A percentile compares a stretch with the other conserved stretches of the same genome.
Conservation (phyloP, 2,797 vertebrate species). For the Sebastes goodei region DNA sequence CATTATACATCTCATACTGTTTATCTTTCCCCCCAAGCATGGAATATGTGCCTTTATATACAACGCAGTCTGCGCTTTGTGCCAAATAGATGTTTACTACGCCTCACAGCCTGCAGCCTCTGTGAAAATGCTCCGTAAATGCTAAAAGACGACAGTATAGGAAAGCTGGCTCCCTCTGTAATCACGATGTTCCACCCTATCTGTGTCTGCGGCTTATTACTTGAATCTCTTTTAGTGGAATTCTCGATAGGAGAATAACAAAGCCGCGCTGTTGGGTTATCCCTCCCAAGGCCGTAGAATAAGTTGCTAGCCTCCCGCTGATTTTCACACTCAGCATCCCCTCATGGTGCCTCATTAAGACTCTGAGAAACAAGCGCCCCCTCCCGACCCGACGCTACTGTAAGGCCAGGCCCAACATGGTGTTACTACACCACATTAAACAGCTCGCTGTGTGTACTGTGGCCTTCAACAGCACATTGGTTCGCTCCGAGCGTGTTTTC, state of each 20-base stretch:
- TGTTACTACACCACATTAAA: constrained; percentile 17
- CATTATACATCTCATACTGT: background rate
- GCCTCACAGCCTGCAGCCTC: constrained; percentile 23
- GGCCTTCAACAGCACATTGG: constrained; percentile 45
- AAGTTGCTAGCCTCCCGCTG: constrained; percentile 63
- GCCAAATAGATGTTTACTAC: constrained; percentile 38
- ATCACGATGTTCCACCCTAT: constrained; percentile 35
- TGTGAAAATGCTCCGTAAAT: constrained; percentile 1
- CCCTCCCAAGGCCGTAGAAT: constrained; percentile 54
- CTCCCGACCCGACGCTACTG: constrained; percentile 47
- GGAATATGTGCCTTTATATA: constrained; percentile 2
- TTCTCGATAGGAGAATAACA: constrained; percentile 59
- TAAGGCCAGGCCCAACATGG: constrained; percentile 40
- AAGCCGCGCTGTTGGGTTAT: constrained; percentile 39
- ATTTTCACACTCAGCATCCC: constrained; percentile 67
- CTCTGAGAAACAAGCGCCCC: constrained; percentile 65
- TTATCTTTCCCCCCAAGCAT: constrained; percentile 10
- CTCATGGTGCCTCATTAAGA: constrained; percentile 80
- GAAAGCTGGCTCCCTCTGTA: constrained; percentile 25
- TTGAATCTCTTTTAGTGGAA: constrained; percentile 26
- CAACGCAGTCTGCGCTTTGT: constrained; percentile 13
- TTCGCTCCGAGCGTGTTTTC: constrained; percentile 45
- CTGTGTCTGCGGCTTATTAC: background rate
- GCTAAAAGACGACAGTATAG: constrained; percentile 1
- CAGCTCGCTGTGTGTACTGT: constrained; percentile 22